A percentile compares a stretch with the other conserved stretches of the same genome.
These are phyloP conservation scores for Smutsia gigantea DNA, from an alignment of 2,797 vertebrate genomes.

Conservation along the genomic window DNA sequence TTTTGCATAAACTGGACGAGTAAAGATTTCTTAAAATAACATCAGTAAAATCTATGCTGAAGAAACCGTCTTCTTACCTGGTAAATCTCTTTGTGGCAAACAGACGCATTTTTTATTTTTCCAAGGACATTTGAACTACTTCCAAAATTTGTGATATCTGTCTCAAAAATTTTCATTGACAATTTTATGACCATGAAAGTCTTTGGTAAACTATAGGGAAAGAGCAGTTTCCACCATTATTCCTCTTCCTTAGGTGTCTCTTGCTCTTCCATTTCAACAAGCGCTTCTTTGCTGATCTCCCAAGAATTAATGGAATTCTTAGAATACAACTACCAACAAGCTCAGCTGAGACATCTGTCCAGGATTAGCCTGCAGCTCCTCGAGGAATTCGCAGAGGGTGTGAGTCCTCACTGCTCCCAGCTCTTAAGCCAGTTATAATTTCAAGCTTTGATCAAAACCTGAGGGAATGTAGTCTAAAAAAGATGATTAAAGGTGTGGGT, in stretches of 20 bases:
- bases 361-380: neutral
- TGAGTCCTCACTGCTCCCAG: neutral
- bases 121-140: constrained; percentile 16
- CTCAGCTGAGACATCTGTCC: neutral
- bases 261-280: neutral
- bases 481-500: neutral
- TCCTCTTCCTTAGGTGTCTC: neutral
- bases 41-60: neutral
- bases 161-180: constrained; percentile 47
- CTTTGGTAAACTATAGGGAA: neutral
- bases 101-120: constrained; percentile 16
- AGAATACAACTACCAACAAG: neutral
- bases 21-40: constrained; percentile 18
- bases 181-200: constrained; percentile 2
- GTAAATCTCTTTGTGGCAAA: constrained; percentile 23
- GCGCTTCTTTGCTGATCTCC: neutral
- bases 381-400: neutral
- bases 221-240: constrained; percentile 32
- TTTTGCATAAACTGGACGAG: neutral
- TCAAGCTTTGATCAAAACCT: neutral
- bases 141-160: constrained; percentile 32
- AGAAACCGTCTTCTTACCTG: neutral
- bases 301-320: neutral
- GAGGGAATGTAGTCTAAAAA: neutral
- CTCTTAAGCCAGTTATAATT: neutral